Percentiles rank a stretch among this genome's conserved stretches.
These are phyloP conservation scores for Iselma pallidipennis DNA, from an alignment of 2,888 invertebrate genomes.

Conservation along the genomic window DNA sequence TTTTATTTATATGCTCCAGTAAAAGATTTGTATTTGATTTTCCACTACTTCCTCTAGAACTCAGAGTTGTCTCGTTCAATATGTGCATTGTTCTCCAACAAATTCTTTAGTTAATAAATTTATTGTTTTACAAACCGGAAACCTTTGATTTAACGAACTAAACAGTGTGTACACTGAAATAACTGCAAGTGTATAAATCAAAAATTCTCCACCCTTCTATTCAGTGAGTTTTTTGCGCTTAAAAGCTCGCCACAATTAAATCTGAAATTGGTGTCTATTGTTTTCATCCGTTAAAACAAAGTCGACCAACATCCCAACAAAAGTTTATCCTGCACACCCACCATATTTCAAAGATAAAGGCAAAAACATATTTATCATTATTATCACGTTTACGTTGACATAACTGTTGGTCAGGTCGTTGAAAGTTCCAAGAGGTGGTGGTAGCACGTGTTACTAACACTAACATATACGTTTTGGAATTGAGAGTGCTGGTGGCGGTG, in stretches of 20 bases:
- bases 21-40: background rate
- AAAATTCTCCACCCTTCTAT: no score
- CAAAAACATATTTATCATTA: constrained; percentile 38
- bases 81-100: background rate
- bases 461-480: background rate
- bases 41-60: background rate
- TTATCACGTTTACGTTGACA: constrained; percentile 40
- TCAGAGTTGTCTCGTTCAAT: no score
- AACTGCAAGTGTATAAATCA: no score
- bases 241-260: background rate
- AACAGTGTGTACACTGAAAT: no score
- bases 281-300: background rate
- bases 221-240: background rate
- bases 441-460: constrained; percentile 31
- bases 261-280: background rate
- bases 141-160: no score
- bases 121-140: background rate
- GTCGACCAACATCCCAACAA: background rate
- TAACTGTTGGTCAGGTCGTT: constrained; percentile 36
- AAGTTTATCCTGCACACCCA: background rate
- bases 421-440: constrained; percentile 28
- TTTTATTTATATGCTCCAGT: background rate
- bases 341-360: constrained; percentile 16
- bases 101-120: background rate
- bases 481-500: background rate